Evolutionary conservation across 2,888 invertebrate species (phyloP).

Genomic region (Tortrix viridana): DNA sequence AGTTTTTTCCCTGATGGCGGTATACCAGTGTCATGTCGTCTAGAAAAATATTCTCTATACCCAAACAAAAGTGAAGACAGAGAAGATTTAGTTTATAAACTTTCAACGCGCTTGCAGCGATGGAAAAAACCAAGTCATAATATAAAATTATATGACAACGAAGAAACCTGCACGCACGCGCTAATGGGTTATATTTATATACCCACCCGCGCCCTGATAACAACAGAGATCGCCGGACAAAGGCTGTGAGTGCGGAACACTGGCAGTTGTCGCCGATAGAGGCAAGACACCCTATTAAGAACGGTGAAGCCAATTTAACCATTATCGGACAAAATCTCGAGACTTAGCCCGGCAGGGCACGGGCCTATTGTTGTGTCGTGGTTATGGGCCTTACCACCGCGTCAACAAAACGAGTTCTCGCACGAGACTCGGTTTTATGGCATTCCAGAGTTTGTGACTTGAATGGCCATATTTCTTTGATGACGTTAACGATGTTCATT

Average conservation of each 20-base stretch:
- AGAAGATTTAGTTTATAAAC: background rate
- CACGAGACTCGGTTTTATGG: slow-evolving; percentile 65
- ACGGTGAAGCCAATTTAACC: slow-evolving; percentile 68
- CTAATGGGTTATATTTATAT: slow-evolving; percentile 25
- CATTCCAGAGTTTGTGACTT: slow-evolving; percentile 59
- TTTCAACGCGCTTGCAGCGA: background rate
- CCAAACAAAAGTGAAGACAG: background rate
- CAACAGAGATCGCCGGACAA: slow-evolving; percentile 36
- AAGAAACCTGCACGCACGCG: slow-evolving; percentile 17
- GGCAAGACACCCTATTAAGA: slow-evolving; percentile 60
- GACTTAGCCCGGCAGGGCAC: slow-evolving; percentile 53
- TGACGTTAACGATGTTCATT: slow-evolving; percentile 2
- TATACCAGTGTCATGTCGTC: no score
- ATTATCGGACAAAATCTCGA: slow-evolving; percentile 72
- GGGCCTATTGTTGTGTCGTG: slow-evolving; percentile 72
- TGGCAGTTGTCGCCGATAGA: slow-evolving; percentile 56
- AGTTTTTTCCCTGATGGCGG: no score
- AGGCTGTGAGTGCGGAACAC: slow-evolving; percentile 47
- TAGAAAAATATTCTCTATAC: background rate
- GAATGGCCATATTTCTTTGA: slow-evolving; percentile 47
- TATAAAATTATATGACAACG: slow-evolving; percentile 1
- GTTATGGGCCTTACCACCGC: slow-evolving; percentile 59
- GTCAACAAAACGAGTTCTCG: slow-evolving; percentile 71
- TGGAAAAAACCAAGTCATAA: background rate
- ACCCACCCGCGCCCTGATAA: slow-evolving; percentile 24